Evolutionary conservation across 2,888 invertebrate species (phyloP).

Genomic region (Eremobia ochroleuca): DNA sequence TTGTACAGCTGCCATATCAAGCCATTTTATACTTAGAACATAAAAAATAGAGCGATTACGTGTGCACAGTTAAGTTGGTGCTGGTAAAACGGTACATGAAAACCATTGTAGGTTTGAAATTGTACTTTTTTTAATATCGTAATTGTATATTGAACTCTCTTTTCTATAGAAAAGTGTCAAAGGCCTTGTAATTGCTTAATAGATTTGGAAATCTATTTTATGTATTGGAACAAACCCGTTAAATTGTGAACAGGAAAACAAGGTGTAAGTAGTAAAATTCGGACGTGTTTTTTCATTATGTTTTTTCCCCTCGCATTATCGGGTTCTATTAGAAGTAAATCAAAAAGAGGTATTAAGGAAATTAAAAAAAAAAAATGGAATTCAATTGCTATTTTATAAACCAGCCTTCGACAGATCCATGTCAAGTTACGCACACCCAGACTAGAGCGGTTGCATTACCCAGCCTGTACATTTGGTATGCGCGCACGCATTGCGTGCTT

Average conservation of each 20-base stretch:
- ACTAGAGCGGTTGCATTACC: constrained; percentile 50
- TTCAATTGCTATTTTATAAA: neutral
- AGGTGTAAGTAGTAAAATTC: neutral
- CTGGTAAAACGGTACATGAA: constrained; percentile 13
- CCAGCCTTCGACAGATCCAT: neutral
- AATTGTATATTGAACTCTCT: constrained; percentile 42
- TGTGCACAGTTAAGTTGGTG: neutral
- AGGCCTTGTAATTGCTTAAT: constrained; percentile 6
- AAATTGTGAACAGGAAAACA: neutral
- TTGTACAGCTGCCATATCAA: neutral
- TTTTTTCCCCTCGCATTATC: neutral
- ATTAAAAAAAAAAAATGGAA: neutral
- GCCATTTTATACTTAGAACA: constrained; percentile 18
- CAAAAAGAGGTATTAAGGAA: neutral
- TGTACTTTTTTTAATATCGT: constrained; percentile 28
- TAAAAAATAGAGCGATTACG: constrained; percentile 2
- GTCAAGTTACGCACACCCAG: constrained; percentile 9
- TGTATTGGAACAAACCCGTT: neutral
- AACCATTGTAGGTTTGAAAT: constrained; percentile 39
- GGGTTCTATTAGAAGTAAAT: neutral
- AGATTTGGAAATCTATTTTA: constrained; percentile 24
- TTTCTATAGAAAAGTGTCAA: constrained; percentile 21
- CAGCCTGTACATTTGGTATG: constrained; percentile 56
- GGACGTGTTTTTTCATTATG: neutral
- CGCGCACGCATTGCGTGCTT: constrained; percentile 55